Evolutionary conservation across 1,140 invertebrate genomes (phyloP).

Genomic region (Leptinotarsa defecta): DNA sequence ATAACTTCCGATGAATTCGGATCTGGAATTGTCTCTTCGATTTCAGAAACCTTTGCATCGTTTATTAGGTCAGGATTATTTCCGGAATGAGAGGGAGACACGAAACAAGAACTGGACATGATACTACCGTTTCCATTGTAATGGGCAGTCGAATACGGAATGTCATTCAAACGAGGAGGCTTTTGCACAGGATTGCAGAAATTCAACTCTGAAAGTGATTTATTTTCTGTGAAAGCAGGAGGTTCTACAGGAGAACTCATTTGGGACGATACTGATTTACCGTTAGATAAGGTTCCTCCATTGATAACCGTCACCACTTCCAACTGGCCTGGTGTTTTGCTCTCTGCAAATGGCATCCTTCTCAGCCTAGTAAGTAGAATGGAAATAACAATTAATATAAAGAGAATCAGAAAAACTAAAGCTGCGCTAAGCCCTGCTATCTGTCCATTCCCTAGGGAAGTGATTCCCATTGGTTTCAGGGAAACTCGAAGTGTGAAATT

Average conservation of each 20-base stretch:
- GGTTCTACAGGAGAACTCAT: constrained; percentile 59
- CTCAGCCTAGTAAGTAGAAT: constrained; percentile 73
- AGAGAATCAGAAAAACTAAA: constrained; percentile 76
- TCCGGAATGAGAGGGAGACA: constrained; percentile 71
- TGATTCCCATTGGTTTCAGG: constrained; percentile 75
- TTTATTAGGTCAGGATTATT: constrained; percentile 84
- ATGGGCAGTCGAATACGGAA: constrained; percentile 66
- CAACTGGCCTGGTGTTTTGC: constrained; percentile 73
- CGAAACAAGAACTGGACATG: constrained; percentile 64
- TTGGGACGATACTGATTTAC: constrained; percentile 54
- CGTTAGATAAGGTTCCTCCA: constrained; percentile 58
- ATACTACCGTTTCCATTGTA: constrained; percentile 67
- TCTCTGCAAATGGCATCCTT: constrained; percentile 70
- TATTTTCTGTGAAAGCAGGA: constrained; percentile 56
- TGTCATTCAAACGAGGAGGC: constrained; percentile 68
- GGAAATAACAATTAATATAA: constrained; percentile 75
- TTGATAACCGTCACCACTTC: constrained; percentile 70
- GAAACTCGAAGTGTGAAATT: constrained; percentile 88
- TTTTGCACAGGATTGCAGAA: constrained; percentile 71
- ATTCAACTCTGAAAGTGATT: constrained; percentile 58
- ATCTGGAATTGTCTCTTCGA: constrained; percentile 55
- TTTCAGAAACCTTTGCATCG: constrained; percentile 69
- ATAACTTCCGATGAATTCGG: constrained; percentile 38
- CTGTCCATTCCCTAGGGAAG: constrained; percentile 79
- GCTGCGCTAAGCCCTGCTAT: constrained; percentile 85